Percentiles rank a stretch among this genome's conserved stretches.
phyloP scores from a whole-genome alignment of 2,888 invertebrate genomes.

The Andrena camellia region DNA sequence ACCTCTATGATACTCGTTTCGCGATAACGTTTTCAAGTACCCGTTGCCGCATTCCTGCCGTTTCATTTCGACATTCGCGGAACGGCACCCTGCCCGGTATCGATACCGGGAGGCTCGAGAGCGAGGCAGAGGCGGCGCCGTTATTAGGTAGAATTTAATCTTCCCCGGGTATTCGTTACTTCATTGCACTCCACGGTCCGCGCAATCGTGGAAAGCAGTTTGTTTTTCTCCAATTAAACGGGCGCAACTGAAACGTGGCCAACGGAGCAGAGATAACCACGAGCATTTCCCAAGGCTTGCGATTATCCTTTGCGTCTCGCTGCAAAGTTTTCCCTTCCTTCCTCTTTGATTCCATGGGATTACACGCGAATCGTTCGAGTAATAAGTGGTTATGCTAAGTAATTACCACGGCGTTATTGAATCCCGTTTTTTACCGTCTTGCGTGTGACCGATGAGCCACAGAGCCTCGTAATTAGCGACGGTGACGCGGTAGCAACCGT shows the following conservation, averaged over 20 bases:
- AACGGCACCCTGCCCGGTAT: constrained; percentile 50
- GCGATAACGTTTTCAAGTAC: constrained; percentile 69
- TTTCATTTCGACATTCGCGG: constrained; percentile 76
- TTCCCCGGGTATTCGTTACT: constrained; percentile 49
- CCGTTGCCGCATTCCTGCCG: constrained; percentile 75
- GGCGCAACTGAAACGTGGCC: background rate
- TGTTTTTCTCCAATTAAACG: constrained; percentile 7
- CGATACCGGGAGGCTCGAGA: constrained; percentile 51
- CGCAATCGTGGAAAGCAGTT: background rate
- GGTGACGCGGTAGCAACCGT: constrained; percentile 46
- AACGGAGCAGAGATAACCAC: background rate
- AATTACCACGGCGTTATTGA: constrained; percentile 32
- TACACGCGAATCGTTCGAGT: constrained; percentile 9
- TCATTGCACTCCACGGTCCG: constrained; percentile 24
- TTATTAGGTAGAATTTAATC: constrained; percentile 72
- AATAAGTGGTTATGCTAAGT: constrained; percentile 9
- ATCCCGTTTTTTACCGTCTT: constrained; percentile 7
- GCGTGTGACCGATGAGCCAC: constrained; percentile 19
- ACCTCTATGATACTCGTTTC: constrained; percentile 67
- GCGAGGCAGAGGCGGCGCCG: constrained; percentile 37
- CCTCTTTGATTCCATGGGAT: background rate
- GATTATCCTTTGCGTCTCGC: background rate
- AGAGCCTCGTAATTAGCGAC: constrained; percentile 54
- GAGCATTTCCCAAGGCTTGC: background rate
- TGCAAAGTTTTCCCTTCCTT: background rate